Conservation (phyloP, 2,888 invertebrate genomes). For the Cryptus viduatorius region DNA sequence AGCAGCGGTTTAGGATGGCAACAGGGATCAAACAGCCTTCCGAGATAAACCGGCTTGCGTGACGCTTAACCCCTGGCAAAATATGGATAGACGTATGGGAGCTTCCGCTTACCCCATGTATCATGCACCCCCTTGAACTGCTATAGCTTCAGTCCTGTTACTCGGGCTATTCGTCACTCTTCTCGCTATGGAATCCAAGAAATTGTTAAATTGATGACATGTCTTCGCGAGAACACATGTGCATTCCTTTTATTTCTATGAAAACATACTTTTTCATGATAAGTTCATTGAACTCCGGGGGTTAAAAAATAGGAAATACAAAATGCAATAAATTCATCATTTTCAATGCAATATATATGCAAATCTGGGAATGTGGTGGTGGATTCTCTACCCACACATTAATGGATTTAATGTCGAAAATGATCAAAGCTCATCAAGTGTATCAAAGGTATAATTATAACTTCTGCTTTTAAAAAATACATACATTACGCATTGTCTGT, state of each 20-base stretch:
- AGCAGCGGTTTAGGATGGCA: conserved; percentile 36
- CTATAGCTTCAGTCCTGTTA: conserved; percentile 40
- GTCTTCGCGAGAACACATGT: conserved; percentile 42
- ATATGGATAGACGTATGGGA: conserved; percentile 36
- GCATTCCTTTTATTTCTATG: conserved; percentile 68
- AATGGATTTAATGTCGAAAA: too few relatives aligned
- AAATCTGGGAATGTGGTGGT: too few relatives aligned
- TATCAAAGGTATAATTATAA: too few relatives aligned
- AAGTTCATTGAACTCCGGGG: too few relatives aligned
- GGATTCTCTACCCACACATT: too few relatives aligned
- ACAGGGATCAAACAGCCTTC: conserved; percentile 25
- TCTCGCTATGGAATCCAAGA: conserved; percentile 30
- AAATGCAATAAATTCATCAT: too few relatives aligned
- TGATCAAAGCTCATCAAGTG: too few relatives aligned
- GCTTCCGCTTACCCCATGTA: conserved; percentile 33
- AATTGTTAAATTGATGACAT: conserved; percentile 60
- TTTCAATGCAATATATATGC: too few relatives aligned
- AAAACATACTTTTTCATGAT: background rate
- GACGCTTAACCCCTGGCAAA: conserved; percentile 57
- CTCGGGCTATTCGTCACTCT: conserved; percentile 51
- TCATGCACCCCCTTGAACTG: conserved; percentile 52
- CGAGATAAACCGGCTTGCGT: conserved; percentile 56
- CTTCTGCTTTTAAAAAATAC: too few relatives aligned
- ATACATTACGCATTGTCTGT: too few relatives aligned
- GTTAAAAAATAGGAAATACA: too few relatives aligned